Evolutionary conservation across 1,140 invertebrate species (phyloP).

Genomic region (Euwallacea fornicatus): DNA sequence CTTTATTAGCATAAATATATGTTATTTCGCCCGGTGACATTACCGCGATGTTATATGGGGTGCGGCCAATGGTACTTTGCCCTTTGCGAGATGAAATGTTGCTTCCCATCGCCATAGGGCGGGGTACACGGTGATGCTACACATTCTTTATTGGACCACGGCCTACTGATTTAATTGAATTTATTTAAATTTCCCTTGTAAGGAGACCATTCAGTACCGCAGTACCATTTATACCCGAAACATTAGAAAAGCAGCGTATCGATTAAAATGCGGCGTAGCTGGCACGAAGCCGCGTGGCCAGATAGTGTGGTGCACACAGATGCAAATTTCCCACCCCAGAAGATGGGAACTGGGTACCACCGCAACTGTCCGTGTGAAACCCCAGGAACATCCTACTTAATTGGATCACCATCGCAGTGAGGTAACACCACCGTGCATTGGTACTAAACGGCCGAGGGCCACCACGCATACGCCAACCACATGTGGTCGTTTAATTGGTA

Average conservation of each 20-base stretch:
- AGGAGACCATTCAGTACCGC: no score
- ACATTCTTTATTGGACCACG: conserved; percentile 22
- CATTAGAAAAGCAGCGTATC: no score
- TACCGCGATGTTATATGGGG: conserved; percentile 16
- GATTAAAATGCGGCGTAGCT: no score
- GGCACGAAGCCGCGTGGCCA: no score
- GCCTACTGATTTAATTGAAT: conserved; percentile 5
- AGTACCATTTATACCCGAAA: no score
- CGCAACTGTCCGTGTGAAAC: background rate
- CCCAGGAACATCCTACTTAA: conserved; percentile 13
- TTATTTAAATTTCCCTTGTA: background rate
- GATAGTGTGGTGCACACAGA: no score
- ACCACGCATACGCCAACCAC: conserved; percentile 24
- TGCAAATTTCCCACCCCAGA: no score
- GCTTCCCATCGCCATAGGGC: conserved; percentile 18
- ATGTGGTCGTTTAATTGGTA: conserved; percentile 41
- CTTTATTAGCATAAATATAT: conserved; percentile 46
- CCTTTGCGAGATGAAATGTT: conserved; percentile 26
- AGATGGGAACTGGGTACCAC: no score
- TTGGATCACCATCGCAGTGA: conserved; percentile 13
- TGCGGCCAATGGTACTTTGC: conserved; percentile 30
- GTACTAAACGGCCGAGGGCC: conserved; percentile 10
- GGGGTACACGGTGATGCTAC: conserved; percentile 23
- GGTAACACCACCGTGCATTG: conserved; percentile 14
- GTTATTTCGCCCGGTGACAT: conserved; percentile 43